These are phyloP conservation scores for Phenganax subtilis DNA, from an alignment of 92 coral and sea anemone genomes.

Conservation along the genomic window DNA sequence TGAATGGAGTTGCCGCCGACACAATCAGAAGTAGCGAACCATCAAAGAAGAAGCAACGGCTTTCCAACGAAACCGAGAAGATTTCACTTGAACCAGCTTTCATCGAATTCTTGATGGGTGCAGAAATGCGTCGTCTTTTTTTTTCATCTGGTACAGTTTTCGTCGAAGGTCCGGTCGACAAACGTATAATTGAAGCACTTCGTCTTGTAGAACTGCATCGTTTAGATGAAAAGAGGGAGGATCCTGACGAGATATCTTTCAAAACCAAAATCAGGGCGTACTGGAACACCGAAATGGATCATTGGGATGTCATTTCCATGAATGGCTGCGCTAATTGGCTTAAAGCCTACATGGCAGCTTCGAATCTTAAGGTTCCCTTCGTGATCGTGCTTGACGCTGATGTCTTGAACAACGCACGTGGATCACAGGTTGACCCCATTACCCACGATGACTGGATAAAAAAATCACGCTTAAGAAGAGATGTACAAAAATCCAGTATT, in stretches of 20 bases:
- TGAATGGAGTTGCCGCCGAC: background rate
- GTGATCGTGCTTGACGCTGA: constrained; percentile 31
- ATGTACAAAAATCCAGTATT: background rate
- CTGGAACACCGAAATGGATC: constrained; percentile 26
- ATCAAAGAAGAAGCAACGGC: background rate
- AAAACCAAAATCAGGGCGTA: constrained; percentile 5
- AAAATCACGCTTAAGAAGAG: constrained; percentile 2
- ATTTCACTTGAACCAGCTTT: background rate
- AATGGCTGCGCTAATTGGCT: constrained; percentile 35
- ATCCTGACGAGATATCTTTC: background rate
- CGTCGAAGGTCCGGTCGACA: constrained; percentile 38
- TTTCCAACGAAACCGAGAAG: background rate
- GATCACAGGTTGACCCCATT: constrained; percentile 4
- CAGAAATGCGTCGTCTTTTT: constrained; percentile 21
- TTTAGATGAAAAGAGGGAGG: constrained; percentile 1
- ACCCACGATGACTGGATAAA: constrained; percentile 19
- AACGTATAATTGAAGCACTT: constrained; percentile 17
- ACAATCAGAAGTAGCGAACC: too few species aligned
- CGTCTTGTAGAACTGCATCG: constrained; percentile 6
- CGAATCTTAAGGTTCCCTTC: constrained; percentile 25
- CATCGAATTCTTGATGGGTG: constrained; percentile 15
- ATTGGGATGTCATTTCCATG: constrained; percentile 35
- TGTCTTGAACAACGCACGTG: constrained; percentile 7
- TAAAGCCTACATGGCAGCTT: constrained; percentile 38
- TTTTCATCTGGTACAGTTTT: constrained; percentile 27